Evolutionary conservation across 2,888 invertebrate genomes (phyloP), one percentile per base, ranked within the genome.

Genomic region (Busseola fusca): DNA sequence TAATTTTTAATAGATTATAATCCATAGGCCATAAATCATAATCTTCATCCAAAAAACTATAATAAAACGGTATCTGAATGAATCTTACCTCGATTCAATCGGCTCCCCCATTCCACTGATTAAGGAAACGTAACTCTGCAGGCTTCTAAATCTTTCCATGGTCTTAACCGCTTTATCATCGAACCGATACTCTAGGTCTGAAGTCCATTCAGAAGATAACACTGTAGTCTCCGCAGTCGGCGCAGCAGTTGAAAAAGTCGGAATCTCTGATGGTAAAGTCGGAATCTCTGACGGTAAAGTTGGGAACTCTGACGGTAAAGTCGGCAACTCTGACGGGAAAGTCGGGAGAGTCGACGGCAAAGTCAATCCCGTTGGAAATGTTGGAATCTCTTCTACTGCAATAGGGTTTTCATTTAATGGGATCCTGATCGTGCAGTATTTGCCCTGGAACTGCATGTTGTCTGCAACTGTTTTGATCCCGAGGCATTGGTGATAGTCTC

Each of bases 401-500:
- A 88, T 83, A 6, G 81, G 82, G 1, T 86, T 69, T 62, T 90
- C 88, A 3, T 86, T 60, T 0, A 91, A 21, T 0, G 91, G 89
- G 1, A 91, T 52, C 0, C 72, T 80, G 18, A 93, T 86, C 21
- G 92, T 87, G 74, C 95, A 94, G 81, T 96, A 96, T 86, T 96
- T 94, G 3, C 96, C 96, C 62, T 93, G 88, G 45, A 95, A 90
- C 1, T 86, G 77, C 77, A 88, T 86, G 25, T 86, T 72, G 25
- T 88, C 64, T 0, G 78, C 60, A 2, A 74, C 14, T 59, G 87
- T 62, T 77, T 90, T 72, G 54, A 91, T 90, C 62, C 72, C 70
- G 45, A 94, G 84, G 65, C 93, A 94, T 84, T 92, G 90, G 72
- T 86, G 84, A 72, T 92, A 94, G 79, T 92, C 92, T 2, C 96